Conservation (phyloP, 1,140 invertebrate genomes). For the Panonychus citri region DNA sequence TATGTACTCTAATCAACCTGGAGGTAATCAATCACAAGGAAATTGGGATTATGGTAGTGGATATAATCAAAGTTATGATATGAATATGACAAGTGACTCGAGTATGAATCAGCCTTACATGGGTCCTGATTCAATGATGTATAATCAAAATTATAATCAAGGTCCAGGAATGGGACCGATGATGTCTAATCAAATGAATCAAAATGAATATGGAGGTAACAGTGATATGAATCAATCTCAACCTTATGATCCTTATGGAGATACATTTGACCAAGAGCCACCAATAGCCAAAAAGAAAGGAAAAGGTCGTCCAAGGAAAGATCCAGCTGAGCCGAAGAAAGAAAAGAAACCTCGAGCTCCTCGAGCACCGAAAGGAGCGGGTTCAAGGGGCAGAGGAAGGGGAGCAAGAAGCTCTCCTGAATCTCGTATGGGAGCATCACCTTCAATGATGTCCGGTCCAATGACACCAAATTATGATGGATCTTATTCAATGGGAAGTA, state of each 20-base stretch:
- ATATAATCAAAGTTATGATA: slow-evolving; percentile 1
- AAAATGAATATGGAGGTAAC: background rate
- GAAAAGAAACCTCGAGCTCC: slow-evolving; percentile 11
- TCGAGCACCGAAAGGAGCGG: slow-evolving; percentile 3
- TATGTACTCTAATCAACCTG: background rate
- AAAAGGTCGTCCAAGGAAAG: slow-evolving; percentile 13
- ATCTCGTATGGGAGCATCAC: background rate
- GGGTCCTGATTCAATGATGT: background rate
- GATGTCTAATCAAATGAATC: background rate
- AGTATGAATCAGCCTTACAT: background rate
- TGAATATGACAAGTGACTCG: background rate
- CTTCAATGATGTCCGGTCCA: background rate
- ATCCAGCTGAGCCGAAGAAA: slow-evolving; percentile 8
- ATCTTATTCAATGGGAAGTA: background rate
- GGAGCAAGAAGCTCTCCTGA: background rate
- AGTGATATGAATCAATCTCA: slow-evolving; percentile 2
- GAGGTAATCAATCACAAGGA: background rate
- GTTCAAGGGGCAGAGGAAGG: slow-evolving; percentile 3
- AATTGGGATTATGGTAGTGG: background rate
- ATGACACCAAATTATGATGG: slow-evolving; percentile 1
- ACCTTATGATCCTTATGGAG: slow-evolving; percentile 11
- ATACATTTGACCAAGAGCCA: slow-evolving; percentile 8
- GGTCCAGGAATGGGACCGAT: background rate
- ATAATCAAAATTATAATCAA: slow-evolving; percentile 8
- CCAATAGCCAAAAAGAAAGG: slow-evolving; percentile 7